A percentile compares a stretch with the other conserved stretches of the same genome.
phyloP scores from a whole-genome alignment of 2,113 vertebrate genomes.

The Craseonycteris thonglongyai region DNA sequence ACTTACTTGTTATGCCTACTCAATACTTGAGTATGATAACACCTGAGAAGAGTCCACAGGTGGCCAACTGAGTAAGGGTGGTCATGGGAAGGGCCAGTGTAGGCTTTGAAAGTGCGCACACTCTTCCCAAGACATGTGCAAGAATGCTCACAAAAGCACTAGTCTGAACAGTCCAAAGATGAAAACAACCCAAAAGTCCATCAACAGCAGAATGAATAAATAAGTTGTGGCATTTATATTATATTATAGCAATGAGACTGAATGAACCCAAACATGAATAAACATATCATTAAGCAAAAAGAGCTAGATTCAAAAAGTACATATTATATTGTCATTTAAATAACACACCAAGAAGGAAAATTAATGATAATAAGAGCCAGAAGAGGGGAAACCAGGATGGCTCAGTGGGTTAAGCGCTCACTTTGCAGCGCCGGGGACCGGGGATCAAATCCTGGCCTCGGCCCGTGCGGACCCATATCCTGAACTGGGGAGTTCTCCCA shows the following conservation, averaged over 20 bases:
- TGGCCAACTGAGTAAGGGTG: not conserved
- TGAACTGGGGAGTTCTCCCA: too few species aligned
- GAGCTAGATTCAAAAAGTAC: not conserved
- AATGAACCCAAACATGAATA: not conserved
- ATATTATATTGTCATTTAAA: not conserved
- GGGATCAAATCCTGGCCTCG: too few species aligned
- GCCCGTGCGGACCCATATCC: too few species aligned
- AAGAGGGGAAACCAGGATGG: too few species aligned
- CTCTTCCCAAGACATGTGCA: not conserved
- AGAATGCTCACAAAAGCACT: not conserved
- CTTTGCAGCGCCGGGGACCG: too few species aligned
- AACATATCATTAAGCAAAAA: not conserved
- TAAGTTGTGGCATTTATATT: not conserved
- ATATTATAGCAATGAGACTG: not conserved
- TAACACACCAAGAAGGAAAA: not conserved
- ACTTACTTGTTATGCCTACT: not conserved
- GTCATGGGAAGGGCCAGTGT: not conserved
- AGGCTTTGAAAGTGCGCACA: accelerated
- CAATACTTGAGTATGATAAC: not conserved
- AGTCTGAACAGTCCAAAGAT: not conserved
- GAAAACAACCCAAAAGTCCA: not conserved
- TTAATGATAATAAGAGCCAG: not conserved
- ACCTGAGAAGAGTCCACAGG: not conserved
- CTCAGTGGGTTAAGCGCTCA: too few species aligned
- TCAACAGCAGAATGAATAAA: not conserved